Base-by-base conservation (phyloP, 2,888 invertebrate genomes). In the Litoditis marina region DNA sequence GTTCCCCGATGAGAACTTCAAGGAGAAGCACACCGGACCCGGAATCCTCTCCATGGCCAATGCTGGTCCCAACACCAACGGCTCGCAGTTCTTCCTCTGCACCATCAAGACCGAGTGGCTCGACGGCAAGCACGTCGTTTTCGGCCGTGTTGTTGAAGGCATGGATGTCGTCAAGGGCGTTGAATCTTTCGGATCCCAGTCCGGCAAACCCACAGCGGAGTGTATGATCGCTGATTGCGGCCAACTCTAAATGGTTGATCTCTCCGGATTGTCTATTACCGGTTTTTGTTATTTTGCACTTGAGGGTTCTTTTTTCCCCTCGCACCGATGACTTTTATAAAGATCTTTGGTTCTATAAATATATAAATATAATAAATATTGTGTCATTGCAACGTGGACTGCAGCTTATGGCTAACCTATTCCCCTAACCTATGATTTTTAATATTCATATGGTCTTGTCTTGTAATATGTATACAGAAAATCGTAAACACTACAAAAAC, bases 1-100 rank as follows among this genome's bases (percentile, higher is more conserved):
- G 87, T 96, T 96, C 85, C 89, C 88, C 54, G 96, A 96, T 84
- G 96, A 96, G 87, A 95, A 96, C 88, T 96, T 96, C 87, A 87
- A 88, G 73, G 87, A 94, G 68, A 65, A 51, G 22, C 76, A 78
- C 68, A 66, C 69, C 53, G 75, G 77, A 46, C 75, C 77, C 36
- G 76, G 77, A 42, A 88, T 90, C 59, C 87, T 95, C 83, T 94
- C 94, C 25, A 94, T 95, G 94, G 76, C 76, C 51, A 77, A 76
- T 55, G 74, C 77, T 36, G 78, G 78, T 11, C 76, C 77, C 34
- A 74, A 79, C 74, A 80, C 80, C 49, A 80, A 79, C 69, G 80
- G 79, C 31, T 77, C 78, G 16, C 79, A 80, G 62, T 80, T 80
- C 73, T 80, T 80, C 75, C 60, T 80, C 44, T 77, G 77, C 68